phyloP scores from a whole-genome alignment of 2,888 invertebrate species.

The Pseudococcus viburni region DNA sequence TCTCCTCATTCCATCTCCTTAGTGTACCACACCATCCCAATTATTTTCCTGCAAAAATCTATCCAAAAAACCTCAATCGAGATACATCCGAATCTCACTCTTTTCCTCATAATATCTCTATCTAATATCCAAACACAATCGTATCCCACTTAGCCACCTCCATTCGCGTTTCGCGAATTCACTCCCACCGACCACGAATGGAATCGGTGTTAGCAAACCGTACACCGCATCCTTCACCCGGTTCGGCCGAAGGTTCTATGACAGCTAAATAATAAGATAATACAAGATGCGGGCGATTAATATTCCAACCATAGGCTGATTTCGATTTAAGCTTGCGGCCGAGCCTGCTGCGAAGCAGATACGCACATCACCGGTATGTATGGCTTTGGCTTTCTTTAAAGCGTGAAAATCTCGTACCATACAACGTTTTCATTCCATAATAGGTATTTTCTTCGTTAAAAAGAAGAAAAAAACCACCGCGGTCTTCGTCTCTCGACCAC shows the following conservation, averaged over 20 bases:
- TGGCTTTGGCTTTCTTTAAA: not conserved
- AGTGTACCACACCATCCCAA: too few relatives aligned
- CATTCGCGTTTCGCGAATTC: not conserved
- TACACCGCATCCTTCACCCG: conserved; percentile 9
- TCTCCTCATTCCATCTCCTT: too few relatives aligned
- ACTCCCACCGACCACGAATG: not conserved
- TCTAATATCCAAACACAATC: too few relatives aligned
- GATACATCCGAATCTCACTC: too few relatives aligned
- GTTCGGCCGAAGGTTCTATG: not conserved
- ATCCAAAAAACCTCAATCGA: too few relatives aligned
- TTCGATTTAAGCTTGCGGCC: not conserved
- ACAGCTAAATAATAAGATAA: not conserved
- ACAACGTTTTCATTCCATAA: not conserved
- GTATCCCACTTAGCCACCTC: not conserved
- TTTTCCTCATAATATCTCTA: too few relatives aligned
- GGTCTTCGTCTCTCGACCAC: not conserved
- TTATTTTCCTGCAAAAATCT: too few relatives aligned
- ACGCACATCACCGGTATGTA: not conserved
- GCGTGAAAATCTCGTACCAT: conserved; percentile 13
- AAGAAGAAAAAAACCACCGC: not conserved
- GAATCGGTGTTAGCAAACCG: not conserved
- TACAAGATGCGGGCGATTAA: conserved; percentile 27
- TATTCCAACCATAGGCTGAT: not conserved
- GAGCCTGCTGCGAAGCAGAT: not conserved
- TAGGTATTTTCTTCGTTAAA: not conserved